Evolutionary conservation across 2,113 vertebrate species (phyloP).

Genomic region (Phoxinus phoxinus): DNA sequence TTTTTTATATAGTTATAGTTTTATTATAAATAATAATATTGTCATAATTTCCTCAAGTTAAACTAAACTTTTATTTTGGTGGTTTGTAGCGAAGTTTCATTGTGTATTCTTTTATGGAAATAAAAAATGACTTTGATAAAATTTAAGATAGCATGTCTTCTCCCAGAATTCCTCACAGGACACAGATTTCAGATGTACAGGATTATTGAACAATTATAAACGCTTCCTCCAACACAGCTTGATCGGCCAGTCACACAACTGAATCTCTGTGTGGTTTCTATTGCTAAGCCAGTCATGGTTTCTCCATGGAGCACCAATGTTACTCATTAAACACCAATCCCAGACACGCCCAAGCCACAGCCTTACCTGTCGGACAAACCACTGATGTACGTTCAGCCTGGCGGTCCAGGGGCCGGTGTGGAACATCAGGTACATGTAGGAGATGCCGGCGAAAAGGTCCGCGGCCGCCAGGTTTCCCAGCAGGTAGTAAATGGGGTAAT

Average conservation of each 20-base stretch:
- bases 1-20: too few relatives aligned
- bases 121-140: too few relatives aligned
- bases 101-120: too few relatives aligned
- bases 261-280: neutral
- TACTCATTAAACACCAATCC: neutral
- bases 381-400: slow-evolving; percentile 80
- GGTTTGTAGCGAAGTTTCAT: too few relatives aligned
- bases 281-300: neutral
- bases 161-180: too few relatives aligned
- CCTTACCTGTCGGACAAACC: slow-evolving; percentile 83
- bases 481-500: slow-evolving; percentile 96
- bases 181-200: too few relatives aligned
- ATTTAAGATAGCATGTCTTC: too few relatives aligned
- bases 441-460: slow-evolving; percentile 92
- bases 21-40: too few relatives aligned
- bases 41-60: too few relatives aligned
- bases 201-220: too few relatives aligned
- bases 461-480: slow-evolving; percentile 92
- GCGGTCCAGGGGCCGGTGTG: slow-evolving; percentile 93
- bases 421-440: slow-evolving; percentile 95
- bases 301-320: neutral
- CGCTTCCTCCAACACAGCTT: too few relatives aligned
- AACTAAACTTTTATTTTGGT: too few relatives aligned
- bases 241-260: neutral
- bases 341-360: neutral